Evolutionary conservation across 2,113 vertebrate genomes (phyloP).

Genomic region (Falcunculus frontatus): DNA sequence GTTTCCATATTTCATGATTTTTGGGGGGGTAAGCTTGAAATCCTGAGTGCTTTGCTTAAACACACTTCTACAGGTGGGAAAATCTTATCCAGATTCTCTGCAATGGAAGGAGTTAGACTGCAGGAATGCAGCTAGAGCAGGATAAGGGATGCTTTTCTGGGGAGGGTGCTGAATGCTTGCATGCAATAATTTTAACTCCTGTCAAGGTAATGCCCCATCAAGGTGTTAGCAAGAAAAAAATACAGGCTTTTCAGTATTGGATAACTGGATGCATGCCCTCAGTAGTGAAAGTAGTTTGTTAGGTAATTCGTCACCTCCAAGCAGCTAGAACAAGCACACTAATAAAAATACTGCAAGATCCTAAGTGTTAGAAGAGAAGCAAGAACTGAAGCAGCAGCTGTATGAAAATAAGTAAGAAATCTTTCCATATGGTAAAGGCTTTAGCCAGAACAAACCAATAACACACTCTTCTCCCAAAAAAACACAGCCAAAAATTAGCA

Average conservation of each 20-base stretch:
- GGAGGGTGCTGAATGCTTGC: background rate
- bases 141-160: background rate
- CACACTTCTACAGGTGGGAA: background rate
- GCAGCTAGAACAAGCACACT: background rate
- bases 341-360: background rate
- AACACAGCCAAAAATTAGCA: background rate
- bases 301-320: background rate
- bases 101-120: background rate
- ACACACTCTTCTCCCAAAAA: background rate
- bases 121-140: conserved; percentile 14
- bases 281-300: background rate
- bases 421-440: background rate
- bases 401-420: background rate
- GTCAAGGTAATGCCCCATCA: background rate
- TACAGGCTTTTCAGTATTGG: background rate
- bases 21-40: background rate
- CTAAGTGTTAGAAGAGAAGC: background rate
- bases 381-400: background rate
- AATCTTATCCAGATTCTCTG: background rate
- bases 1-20: background rate
- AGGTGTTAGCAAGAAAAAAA: background rate
- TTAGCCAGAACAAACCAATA: background rate
- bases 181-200: background rate
- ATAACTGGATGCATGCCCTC: background rate
- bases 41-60: background rate